A percentile compares a stretch with the other conserved stretches of the same genome.
Conservation (phyloP, 1,140 invertebrate species). For the Subanguina moxae region DNA sequence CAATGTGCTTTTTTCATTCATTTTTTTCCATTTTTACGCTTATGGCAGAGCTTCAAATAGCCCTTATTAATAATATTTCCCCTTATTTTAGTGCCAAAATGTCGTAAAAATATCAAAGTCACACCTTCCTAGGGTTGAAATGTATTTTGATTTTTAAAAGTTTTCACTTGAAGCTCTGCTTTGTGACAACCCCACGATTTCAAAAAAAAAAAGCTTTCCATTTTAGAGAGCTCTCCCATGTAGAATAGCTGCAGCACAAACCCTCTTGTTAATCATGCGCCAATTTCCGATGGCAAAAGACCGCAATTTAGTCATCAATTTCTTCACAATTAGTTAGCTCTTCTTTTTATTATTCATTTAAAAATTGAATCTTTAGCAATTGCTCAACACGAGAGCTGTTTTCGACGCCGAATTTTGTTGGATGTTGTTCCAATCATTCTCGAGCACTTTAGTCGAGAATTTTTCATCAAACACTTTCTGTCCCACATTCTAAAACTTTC, state of each 20-base stretch:
- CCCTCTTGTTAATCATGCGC: conserved; percentile 60
- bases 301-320: conserved; percentile 58
- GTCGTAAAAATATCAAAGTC: no score
- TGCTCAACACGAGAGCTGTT: conserved; percentile 60
- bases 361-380: conserved; percentile 60
- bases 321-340: conserved; percentile 59
- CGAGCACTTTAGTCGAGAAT: conserved; percentile 61
- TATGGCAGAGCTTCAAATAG: no score
- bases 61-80: no score
- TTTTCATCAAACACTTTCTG: conserved; percentile 62
- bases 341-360: background rate
- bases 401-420: conserved; percentile 61
- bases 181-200: no score
- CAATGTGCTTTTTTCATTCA: conserved; percentile 4
- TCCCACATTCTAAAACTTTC: conserved; percentile 59
- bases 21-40: no score
- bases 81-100: no score
- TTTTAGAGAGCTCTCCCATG: conserved; percentile 62
- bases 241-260: conserved; percentile 59
- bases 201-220: conserved; percentile 24
- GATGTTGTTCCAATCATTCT: conserved; percentile 61
- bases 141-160: no score
- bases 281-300: conserved; percentile 58
- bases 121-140: no score
- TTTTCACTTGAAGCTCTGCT: no score